phyloP scores from a whole-genome alignment of 2,797 vertebrate species.

The Pterois miles region DNA sequence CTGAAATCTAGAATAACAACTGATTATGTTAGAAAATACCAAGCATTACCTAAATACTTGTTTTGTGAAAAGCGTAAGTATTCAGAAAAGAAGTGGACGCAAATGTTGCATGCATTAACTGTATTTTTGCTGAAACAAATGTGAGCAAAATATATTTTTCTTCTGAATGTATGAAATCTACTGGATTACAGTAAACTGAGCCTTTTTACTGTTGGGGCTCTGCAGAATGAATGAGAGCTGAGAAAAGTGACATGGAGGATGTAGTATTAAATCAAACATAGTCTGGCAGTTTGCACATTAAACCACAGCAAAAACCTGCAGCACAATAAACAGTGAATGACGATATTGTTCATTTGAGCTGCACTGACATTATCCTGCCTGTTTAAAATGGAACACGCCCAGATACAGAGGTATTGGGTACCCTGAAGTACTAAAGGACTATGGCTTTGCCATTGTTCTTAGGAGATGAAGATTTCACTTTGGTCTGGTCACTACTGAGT shows the following conservation, averaged over 20 bases:
- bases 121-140: background rate
- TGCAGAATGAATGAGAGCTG: background rate
- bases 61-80: background rate
- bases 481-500: constrained; percentile 67
- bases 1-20: constrained; percentile 6
- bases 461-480: constrained; percentile 24
- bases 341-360: background rate
- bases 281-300: background rate
- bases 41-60: background rate
- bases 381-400: constrained; percentile 4
- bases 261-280: background rate
- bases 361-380: background rate
- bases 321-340: constrained; percentile 17
- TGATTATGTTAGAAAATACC: constrained; percentile 2
- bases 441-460: background rate
- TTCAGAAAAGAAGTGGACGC: background rate
- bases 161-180: constrained; percentile 21
- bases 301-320: constrained; percentile 29
- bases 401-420: background rate
- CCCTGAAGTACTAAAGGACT: background rate
- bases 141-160: constrained; percentile 4
- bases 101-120: background rate
- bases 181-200: constrained; percentile 1
- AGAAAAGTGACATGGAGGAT: background rate
- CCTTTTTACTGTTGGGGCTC: background rate